Evolutionary conservation across 2,113 vertebrate genomes (phyloP).

Genomic region (Papio anubis): DNA sequence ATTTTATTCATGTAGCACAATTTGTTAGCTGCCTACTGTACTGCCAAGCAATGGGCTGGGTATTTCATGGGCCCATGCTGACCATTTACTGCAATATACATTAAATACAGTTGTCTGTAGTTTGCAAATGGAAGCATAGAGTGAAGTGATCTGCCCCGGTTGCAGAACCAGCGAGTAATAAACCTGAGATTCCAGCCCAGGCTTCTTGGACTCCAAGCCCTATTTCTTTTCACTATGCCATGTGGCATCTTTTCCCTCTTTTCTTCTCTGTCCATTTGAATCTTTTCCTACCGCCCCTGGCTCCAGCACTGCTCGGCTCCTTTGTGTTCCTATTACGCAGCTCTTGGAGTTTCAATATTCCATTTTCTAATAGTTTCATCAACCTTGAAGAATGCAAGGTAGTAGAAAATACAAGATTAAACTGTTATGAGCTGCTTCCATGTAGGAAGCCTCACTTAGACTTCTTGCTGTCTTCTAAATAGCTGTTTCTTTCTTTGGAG

Average conservation of each 20-base stretch:
- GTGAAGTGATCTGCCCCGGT: background rate
- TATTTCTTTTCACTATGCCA: background rate
- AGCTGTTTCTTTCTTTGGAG: background rate
- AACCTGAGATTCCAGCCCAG: no score
- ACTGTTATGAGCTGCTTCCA: background rate
- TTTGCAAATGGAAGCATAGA: background rate
- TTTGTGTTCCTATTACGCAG: background rate
- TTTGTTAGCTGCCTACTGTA: background rate
- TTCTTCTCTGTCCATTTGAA: background rate
- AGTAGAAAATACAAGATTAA: background rate
- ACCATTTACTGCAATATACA: background rate
- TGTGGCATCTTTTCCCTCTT: background rate
- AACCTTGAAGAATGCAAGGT: background rate
- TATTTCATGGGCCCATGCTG: no score
- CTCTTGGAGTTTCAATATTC: background rate
- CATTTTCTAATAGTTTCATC: background rate
- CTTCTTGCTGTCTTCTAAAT: background rate
- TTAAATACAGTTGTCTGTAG: background rate
- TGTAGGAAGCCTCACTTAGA: background rate
- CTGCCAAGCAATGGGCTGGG: background rate
- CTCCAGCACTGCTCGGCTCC: no score
- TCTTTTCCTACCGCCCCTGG: background rate
- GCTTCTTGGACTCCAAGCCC: background rate
- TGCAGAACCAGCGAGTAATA: background rate
- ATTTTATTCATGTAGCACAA: background rate